phyloP scores from a whole-genome alignment of 2,797 vertebrate genomes.

The Eleutherodactylus coqui region DNA sequence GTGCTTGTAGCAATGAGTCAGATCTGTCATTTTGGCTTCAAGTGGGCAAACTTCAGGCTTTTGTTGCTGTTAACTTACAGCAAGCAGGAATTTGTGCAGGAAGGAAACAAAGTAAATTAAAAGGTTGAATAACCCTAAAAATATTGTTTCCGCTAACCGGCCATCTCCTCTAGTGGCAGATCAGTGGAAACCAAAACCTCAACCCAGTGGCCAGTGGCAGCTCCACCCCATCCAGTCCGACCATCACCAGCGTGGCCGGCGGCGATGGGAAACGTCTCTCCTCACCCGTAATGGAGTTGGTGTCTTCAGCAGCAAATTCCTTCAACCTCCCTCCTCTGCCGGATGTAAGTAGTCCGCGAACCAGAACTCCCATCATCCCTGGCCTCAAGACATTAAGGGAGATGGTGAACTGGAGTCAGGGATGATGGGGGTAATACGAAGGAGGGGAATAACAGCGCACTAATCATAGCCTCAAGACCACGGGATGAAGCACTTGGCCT shows the following conservation, averaged over 20 bases:
- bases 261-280: constrained; percentile 72
- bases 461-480: too few species aligned
- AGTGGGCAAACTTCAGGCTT: too few species aligned
- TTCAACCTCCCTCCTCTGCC: constrained; percentile 81
- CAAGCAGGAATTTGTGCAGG: too few species aligned
- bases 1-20: background rate
- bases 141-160: too few species aligned
- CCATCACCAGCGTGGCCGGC: constrained; percentile 75
- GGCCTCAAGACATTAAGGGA: background rate
- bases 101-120: too few species aligned
- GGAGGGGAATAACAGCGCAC: too few species aligned
- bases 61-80: background rate
- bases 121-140: too few species aligned
- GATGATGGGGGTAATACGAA: too few species aligned
- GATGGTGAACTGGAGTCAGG: too few species aligned
- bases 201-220: constrained; percentile 71
- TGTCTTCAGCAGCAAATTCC: constrained; percentile 75
- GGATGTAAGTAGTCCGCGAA: constrained; percentile 73
- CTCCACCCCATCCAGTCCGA: constrained; percentile 79
- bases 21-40: too few species aligned
- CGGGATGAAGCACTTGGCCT: too few species aligned
- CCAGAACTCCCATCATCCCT: background rate
- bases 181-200: constrained; percentile 71
- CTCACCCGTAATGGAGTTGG: constrained; percentile 77
- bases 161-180: constrained; percentile 76